Base-by-base conservation (phyloP, 2,888 invertebrate species). In the Eremobia ochroleuca region DNA sequence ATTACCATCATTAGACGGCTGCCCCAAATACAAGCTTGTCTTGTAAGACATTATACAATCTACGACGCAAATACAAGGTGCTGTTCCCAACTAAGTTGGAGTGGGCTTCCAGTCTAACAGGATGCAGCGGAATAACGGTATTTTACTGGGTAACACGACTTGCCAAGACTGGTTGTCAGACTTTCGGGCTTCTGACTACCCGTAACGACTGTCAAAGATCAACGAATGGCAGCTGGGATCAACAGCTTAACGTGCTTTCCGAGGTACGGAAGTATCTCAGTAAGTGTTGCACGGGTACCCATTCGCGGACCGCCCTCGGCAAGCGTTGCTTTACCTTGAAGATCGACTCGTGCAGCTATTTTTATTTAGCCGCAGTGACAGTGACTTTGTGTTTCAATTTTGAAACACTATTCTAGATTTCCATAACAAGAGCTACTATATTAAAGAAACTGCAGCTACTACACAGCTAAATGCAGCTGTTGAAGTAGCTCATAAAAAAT, bases 401-500 rank as follows among this genome's bases (percentile, higher is more conserved):
- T 62, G 15, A 43, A 62, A 66, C 70, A 5, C 18, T 9, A 34
- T 8, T 68, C 31, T 43, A n/a, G 21, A 34, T 62, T 62, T 18
- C 2, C 71, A 13, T 34, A 52, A 40, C 25, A 52, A 40, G 25
- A 52, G 25, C 18, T 25, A 15, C 46, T 25, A 9, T 40, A 4
- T n/a, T n/a, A 25, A 13, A 31, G n/a, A 55, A 11, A 40, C 18
- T 31, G 40, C 18, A 73, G 31, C 55, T 40, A 72, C 52, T 21
- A 73, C 37, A 37, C 40, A 4, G 52, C 73, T 31, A 18, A 52
- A n/a, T 55, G 52, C 52, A 55, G 37, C 49, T 37, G 40, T 52
- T 52, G 52, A 73, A 73, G 73, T 73, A 13, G 25, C 55, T n/a
- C 52, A 55, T 73, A 55, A 55, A 73, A 72, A 40, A n/a, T 73